Evolutionary conservation across 2,888 invertebrate genomes (phyloP), one percentile per base, ranked within the genome.

Genomic region (Patella ulyssiponensis): DNA sequence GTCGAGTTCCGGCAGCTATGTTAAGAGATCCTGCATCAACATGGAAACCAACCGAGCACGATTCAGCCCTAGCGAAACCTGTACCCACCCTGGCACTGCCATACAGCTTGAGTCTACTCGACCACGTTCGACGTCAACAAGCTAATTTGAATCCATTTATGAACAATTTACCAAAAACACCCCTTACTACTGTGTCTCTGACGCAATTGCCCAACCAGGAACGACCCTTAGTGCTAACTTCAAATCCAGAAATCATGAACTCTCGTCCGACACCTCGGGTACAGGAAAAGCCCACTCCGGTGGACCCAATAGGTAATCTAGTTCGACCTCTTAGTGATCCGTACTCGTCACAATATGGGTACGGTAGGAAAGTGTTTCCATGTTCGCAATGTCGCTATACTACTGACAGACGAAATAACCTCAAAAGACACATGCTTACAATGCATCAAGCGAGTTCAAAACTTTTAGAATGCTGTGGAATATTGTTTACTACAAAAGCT

Each of bases 351-450:
- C 81, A 81, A 74, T 79, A 77, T 56, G 80, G 80, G 33, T 84
- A 82, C 80, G 88, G 88, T 3, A 79, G 88, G 20, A 89, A 88
- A 80, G 81, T 89, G 52, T 89, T 89, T 79, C 88, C 88, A 1
- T 91, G 91, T 79, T 89, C 89, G 0, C 89, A 90, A 78, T 91
- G 91, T 82, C 85, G 89, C 53, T 92, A 92, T 81, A 88, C 89
- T 53, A 92, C 92, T 9, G 91, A 92, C 83, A 85, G 91, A 52
- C 87, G 91, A 79, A 91, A 91, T 82, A 92, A 92, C 82, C 87
- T 92, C 52, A 92, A 92, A 80, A 85, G 92, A 2, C 92, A 92
- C 84, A 90, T 91, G 83, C 84, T 90, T 20, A 92, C 92, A 23
- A 92, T 92, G 92, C 92, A 92, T 82, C 90, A 90, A 74, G 86